Evolutionary conservation across 2,797 vertebrate genomes (phyloP).

Genomic region (Poeciliopsis gracilis): DNA sequence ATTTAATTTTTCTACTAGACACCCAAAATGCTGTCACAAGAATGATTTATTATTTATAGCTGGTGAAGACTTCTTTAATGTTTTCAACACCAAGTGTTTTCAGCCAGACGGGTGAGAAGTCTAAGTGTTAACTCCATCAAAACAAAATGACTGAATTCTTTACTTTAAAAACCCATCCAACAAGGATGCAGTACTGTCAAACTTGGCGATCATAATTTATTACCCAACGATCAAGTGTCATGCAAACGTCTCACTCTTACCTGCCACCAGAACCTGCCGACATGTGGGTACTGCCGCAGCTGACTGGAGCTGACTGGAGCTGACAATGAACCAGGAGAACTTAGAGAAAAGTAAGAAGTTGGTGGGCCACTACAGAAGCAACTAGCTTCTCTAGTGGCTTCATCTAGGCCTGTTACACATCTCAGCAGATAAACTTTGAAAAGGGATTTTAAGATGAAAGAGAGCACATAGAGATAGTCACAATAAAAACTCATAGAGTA

Average conservation of each 20-base stretch:
- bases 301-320: too few species aligned
- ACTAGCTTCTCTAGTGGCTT: background rate
- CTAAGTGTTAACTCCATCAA: background rate
- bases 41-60: background rate
- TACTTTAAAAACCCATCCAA: background rate
- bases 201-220: background rate
- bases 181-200: background rate
- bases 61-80: slow-evolving; percentile 7
- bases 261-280: background rate
- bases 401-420: background rate
- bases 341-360: background rate
- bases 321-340: background rate
- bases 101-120: background rate
- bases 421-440: background rate
- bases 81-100: background rate
- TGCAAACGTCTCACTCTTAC: background rate
- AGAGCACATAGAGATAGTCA: background rate
- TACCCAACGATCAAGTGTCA: background rate
- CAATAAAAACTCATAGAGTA: background rate
- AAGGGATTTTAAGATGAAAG: background rate
- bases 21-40: slow-evolving; percentile 1
- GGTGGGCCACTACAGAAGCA: background rate
- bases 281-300: too few species aligned
- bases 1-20: background rate
- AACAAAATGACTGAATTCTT: background rate